Percentiles rank a stretch among this genome's conserved stretches.
Evolutionary conservation across 2,888 invertebrate genomes (phyloP).

Genomic region (Pedicia rivosa): DNA sequence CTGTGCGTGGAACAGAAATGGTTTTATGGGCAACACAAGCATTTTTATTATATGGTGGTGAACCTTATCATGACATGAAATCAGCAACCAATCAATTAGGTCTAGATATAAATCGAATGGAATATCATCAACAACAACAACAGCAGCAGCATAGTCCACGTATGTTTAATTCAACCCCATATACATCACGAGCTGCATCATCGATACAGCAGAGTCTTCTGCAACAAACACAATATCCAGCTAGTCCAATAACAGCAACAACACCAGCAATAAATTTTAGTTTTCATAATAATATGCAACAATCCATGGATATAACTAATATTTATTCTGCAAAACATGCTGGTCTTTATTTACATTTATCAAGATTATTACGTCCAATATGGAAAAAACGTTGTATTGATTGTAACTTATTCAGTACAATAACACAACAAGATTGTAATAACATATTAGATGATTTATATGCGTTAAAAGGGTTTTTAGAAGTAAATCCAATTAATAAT

Average conservation of each 20-base stretch:
- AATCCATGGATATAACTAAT: constrained; percentile 17
- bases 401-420: constrained; percentile 47
- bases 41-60: constrained; percentile 83
- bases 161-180: constrained; percentile 29
- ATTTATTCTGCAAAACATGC: constrained; percentile 73
- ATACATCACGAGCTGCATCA: constrained; percentile 13
- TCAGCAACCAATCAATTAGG: too few relatives aligned
- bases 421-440: constrained; percentile 53
- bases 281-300: too few relatives aligned
- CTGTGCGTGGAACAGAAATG: constrained; percentile 41
- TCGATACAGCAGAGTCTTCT: constrained; percentile 23
- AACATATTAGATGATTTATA: constrained; percentile 59
- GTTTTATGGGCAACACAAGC: constrained; percentile 83
- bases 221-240: constrained; percentile 28
- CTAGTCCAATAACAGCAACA: too few relatives aligned
- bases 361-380: constrained; percentile 72
- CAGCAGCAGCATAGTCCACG: constrained; percentile 11
- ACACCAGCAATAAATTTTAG: too few relatives aligned
- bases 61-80: constrained; percentile 34
- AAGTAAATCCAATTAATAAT: constrained; percentile 40
- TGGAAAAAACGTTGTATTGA: constrained; percentile 72
- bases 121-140: too few relatives aligned
- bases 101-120: too few relatives aligned
- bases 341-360: constrained; percentile 80
- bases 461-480: constrained; percentile 57